These are phyloP conservation scores for Argynnis bischoffii DNA, from an alignment of 2,888 invertebrate species.

Conservation along the genomic window DNA sequence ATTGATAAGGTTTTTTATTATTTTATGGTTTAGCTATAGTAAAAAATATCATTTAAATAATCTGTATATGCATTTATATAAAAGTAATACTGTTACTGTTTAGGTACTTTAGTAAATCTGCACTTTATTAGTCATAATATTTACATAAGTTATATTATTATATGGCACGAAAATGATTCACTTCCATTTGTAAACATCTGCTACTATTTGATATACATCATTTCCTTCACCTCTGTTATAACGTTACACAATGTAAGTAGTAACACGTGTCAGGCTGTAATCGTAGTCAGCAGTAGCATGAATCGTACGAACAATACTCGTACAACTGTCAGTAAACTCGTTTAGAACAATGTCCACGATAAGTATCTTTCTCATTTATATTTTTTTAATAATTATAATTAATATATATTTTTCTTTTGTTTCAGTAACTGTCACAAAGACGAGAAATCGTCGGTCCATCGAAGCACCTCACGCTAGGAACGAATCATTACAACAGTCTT, in stretches of 20 bases:
- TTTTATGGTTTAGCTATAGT: not conserved
- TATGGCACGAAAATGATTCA: conserved; percentile 11
- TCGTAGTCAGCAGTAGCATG: conserved; percentile 46
- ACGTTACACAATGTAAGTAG: conserved; percentile 46
- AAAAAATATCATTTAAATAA: not conserved
- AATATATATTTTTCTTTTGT: conserved; percentile 53
- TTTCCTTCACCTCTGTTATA: conserved; percentile 41
- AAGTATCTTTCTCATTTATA: conserved; percentile 61
- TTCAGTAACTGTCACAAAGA: conserved; percentile 69
- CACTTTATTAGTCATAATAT: not conserved
- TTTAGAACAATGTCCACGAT: conserved; percentile 66
- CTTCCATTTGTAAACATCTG: conserved; percentile 19
- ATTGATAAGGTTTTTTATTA: not conserved
- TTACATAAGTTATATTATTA: not conserved
- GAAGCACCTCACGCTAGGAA: conserved; percentile 72
- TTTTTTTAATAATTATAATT: conserved; percentile 8
- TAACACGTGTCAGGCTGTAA: conserved; percentile 43
- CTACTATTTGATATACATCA: conserved; percentile 36
- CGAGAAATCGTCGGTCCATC: conserved; percentile 65
- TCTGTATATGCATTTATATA: not conserved
- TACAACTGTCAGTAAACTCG: conserved; percentile 70
- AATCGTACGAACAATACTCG: conserved; percentile 53
- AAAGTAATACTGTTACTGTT: no score
- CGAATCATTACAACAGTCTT: conserved; percentile 76
- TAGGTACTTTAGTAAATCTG: not conserved